Evolutionary conservation across 2,797 vertebrate genomes (phyloP).

Genomic region (Rhynchotus rufescens): DNA sequence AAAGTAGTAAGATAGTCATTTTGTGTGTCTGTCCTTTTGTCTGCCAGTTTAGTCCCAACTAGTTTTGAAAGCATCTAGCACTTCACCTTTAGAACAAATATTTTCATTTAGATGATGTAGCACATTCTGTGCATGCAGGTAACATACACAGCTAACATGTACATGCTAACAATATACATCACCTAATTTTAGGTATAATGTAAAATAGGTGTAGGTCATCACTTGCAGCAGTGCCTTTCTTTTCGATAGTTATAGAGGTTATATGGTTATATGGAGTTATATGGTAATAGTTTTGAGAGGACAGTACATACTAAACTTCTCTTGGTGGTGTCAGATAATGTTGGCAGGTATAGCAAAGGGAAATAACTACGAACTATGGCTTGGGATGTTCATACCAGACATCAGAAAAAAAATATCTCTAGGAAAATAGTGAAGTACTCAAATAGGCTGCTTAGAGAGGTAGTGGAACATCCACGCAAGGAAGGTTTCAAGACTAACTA

Average conservation of each 20-base stretch:
- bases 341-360: background rate
- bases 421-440: background rate
- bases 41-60: background rate
- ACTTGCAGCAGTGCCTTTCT: no score
- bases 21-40: background rate
- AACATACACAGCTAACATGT: background rate
- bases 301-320: background rate
- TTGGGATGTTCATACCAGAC: background rate
- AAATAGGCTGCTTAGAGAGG: background rate
- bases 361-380: background rate
- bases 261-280: no score
- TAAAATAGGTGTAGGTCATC: background rate
- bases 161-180: background rate
- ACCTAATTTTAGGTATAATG: background rate
- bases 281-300: background rate
- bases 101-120: background rate
- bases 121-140: background rate
- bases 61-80: background rate
- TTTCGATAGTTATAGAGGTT: no score
- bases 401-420: accelerated
- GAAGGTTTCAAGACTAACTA: background rate
- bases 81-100: background rate
- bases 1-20: background rate
- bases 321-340: background rate
- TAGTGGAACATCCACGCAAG: background rate